Base-by-base conservation (phyloP, 2,113 vertebrate species). In the Ptilonorhynchus violaceus region DNA sequence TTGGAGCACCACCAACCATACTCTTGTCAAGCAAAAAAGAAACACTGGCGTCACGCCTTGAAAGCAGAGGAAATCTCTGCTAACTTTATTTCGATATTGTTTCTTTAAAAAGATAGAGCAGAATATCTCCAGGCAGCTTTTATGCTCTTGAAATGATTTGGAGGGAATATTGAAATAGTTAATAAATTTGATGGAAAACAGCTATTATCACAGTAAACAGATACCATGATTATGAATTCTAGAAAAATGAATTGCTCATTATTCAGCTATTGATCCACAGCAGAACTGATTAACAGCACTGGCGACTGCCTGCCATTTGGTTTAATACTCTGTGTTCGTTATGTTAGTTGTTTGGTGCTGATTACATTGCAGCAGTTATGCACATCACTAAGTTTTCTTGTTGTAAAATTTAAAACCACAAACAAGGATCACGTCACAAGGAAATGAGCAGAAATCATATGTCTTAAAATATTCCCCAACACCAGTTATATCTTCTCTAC, bases 161-260 rank as follows among this genome's bases (percentile, higher is more conserved):
- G 35, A 91, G 11, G 35, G 35, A 91, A 89, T 89, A 81, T 0
- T n/a, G 67, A 81, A 95, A 67, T 62, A 70, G 59, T 91, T 92
- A 93, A 93, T 84, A 86, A 37, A 77, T 55, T 47, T 90, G 30
- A 86, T 74, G 66, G 59, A 90, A 92, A 94, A 5, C 27, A 2
- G 1, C 56, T 81, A 84, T 91, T 88, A 81, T 44, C 9, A 42
- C 33, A 47, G 90, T 72, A 94, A 96, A 93, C 49, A 70, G 89
- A 62, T 52, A 92, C 33, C 59, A 83, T 21, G 52, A 83, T 89
- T 92, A 97, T 92, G 74, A 91, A 92, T 88, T 74, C 83, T 77
- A 13, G 41, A 75, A 77, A 94, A 94, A 93, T 53, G 31, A 94
- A 81, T 84, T 59, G 59, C 75, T 88, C 72, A 74, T 80, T 50